Base-by-base conservation (phyloP, 1,140 invertebrate species). In the Ephestia elutella region DNA sequence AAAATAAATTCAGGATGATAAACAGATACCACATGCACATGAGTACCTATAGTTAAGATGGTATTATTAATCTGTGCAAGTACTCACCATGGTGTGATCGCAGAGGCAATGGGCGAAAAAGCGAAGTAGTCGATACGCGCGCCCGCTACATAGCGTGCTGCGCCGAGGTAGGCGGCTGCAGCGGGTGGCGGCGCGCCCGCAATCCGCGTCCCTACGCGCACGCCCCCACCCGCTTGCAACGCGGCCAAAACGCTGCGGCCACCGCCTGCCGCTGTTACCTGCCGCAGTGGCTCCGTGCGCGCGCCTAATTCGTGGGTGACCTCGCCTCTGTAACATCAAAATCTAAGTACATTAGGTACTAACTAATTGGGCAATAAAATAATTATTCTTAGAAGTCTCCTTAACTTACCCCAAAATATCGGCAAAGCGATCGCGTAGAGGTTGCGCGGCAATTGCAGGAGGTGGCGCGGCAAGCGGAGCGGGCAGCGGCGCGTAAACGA, bases 61-160 rank as follows among this genome's bases (percentile, higher is more conserved):
- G n/a, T n/a, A n/a, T n/a, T n/a, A n/a, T n/a, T n/a, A n/a, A n/a
- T n/a, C n/a, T n/a, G n/a, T n/a, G 21, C 7, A 25, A 7, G 21
- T 25, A 32, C 30, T 9, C 65, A 81, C 81, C 81, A 30, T 70
- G 71, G 35, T 80, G 81, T 5, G 78, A 48, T 8, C 73, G 66
- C 15, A 82, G 56, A 13, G 76, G 66, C 3, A 83, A 53, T 19
- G 78, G 66, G 1, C 75, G 79, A 58, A 86, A 83, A 13, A 86
- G 73, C 8, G 80, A 72, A 13, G 80, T 83, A n/a, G 63, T 82
- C 82, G 54, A 83, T 82, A 10, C 78, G 62, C 0, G 72, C 59
- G 60, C 82, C 82, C 38, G 82, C 78, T 28, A 84, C 79, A 63
- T 82, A 84, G 10, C 80, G 75, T 62, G 78, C 71, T 9, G 79